Evolutionary conservation across 2,888 invertebrate species (phyloP), one percentile per base, ranked within the genome.

Genomic region (Sussaba pulchella): DNA sequence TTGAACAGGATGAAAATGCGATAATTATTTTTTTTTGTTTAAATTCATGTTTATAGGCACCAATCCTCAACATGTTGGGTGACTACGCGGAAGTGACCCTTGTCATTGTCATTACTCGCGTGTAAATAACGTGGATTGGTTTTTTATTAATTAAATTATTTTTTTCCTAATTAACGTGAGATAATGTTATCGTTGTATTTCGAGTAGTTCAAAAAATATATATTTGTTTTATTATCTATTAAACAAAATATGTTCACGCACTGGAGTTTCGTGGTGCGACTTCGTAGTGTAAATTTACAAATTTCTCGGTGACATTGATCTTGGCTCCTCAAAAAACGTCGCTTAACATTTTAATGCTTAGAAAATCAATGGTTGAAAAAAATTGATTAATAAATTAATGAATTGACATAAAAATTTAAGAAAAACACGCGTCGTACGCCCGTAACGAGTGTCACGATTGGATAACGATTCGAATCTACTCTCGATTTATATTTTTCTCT

Each of bases 131-230:
- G 67, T 72, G 72, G 54, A 57, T 26, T 61, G 66, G 41, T 26
- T 61, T 71, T 54, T 47, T 17, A 17, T 66, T 54, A 47, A 2
- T 17, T 14, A 63, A 50, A 17, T 14, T 26, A 54, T 8, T 17
- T 26, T 52, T 52, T 41, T 63, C 31, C 0, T n/a, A 45, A 76
- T 76, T 41, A 72, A 76, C 72, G 80, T 72, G 63, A 71, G 57
- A 67, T 71, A 72, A 71, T 75, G 52, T 21, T 72, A 80, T 72
- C 63, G 80, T 80, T 80, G 80, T 80, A 76, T 80, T 66, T 75
- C 71, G 67, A 80, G 72, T 63, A 76, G 76, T 80, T 80, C 80
- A 63, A 76, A 75, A 80, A 72, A 80, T 72, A 69, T 71, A 76
- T 21, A 75, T 71, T 70, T 69, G 70, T 72, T 57, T 71, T 72